Evolutionary conservation across 1,140 invertebrate genomes (phyloP), one percentile per base, ranked within the genome.

Genomic region (Potamilus streckersoni): DNA sequence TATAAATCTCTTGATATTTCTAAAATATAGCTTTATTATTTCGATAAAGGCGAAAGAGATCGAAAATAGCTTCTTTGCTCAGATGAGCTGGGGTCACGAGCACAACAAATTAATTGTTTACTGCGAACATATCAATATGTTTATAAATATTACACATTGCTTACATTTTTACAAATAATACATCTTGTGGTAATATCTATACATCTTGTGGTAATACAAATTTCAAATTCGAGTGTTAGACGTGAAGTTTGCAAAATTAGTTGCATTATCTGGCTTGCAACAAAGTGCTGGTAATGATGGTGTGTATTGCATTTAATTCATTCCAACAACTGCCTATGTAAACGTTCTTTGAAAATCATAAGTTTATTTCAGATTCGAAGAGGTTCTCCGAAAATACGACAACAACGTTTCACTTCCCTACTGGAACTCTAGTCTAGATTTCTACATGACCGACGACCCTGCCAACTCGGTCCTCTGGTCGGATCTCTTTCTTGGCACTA

Each of bases 391-490:
- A 8, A 68, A 74, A 23, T 74, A 71, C 27, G 77, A 78, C 27
- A 73, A 72, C 2, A 69, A 69, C 16, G 71, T 89, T 6, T 82
- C 84, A n/a, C 71, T 90, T 14, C 89, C 89, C 14, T 90, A 90
- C 80, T 89, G 87, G 88, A 88, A 90, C 69, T 78, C 73, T 19
- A 83, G 82, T 2, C 61, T 90, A 23, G 89, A 90, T 74, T 64
- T 72, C 13, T 80, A 81, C 64, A 73, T 90, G 27, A 49, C 38
- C 11, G 83, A 84, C 2, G 80, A 89, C 76, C 73, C 79, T 20
- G 82, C 84, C 6, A 80, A 87, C 64, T 90, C 89, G 5, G 80
- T 88, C 58, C 73, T 90, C 56, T 90, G 87, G 77, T 82, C 80
- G 27, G 58, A 72, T 0, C 62, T 84, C 13, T 86, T 90, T 71